Conservation (phyloP, 1,140 invertebrate species). For the Eurytemora carolleeae region DNA sequence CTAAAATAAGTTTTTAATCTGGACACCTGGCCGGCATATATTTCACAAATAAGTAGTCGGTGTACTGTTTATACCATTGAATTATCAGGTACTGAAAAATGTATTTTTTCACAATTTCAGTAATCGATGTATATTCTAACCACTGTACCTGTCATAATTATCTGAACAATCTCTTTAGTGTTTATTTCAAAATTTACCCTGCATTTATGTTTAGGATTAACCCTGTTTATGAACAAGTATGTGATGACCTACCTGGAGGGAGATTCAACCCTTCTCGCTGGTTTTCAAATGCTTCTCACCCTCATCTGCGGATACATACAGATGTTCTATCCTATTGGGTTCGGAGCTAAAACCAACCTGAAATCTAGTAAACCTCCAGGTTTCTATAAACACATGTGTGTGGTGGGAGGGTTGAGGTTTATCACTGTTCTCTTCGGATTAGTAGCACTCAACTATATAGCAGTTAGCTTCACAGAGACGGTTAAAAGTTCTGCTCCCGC, state of each 20-base stretch:
- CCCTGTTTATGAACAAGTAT: slow-evolving; percentile 63
- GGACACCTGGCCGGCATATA: no score
- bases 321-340: slow-evolving; percentile 50
- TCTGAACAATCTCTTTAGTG: neutral
- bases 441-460: slow-evolving; percentile 57
- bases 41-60: no score
- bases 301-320: slow-evolving; percentile 52
- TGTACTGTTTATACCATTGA: no score
- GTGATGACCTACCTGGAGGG: slow-evolving; percentile 52
- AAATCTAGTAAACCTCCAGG: slow-evolving; percentile 20
- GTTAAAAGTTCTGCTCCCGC: slow-evolving; percentile 65
- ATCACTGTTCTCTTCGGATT: slow-evolving; percentile 49
- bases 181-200: neutral
- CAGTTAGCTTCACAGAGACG: slow-evolving; percentile 66
- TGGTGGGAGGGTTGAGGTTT: slow-evolving; percentile 29
- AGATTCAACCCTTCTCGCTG: slow-evolving; percentile 57
- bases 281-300: slow-evolving; percentile 53
- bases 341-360: slow-evolving; percentile 45
- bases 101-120: no score
- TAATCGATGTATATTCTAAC: no score
- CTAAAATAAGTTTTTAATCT: no score
- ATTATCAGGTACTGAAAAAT: no score
- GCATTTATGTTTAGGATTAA: slow-evolving; percentile 35
- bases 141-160: no score
- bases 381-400: slow-evolving; percentile 5